Conservation (phyloP, 1,140 invertebrate species). For the Drosophila nannoptera region DNA sequence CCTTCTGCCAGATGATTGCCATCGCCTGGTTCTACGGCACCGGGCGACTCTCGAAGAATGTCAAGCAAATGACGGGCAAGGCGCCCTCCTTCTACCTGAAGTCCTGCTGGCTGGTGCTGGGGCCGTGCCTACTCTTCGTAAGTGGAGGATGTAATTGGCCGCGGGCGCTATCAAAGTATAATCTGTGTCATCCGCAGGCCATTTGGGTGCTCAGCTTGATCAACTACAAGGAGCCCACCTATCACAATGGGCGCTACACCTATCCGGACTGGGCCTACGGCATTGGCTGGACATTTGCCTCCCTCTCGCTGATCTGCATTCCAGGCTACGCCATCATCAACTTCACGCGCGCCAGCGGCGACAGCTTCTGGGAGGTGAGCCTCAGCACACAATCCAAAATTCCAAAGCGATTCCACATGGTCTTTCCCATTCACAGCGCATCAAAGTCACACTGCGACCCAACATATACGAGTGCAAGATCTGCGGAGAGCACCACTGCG, state of each 20-base stretch:
- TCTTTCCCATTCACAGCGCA: conserved; percentile 79
- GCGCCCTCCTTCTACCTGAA: conserved; percentile 89
- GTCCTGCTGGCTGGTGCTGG: conserved; percentile 90
- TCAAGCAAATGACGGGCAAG: conserved; percentile 92
- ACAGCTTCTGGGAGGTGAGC: conserved; percentile 85
- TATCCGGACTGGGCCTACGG: conserved; percentile 92
- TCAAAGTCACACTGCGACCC: conserved; percentile 81
- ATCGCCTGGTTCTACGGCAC: conserved; percentile 96
- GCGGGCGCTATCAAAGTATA: not conserved
- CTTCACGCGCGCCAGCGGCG: conserved; percentile 85
- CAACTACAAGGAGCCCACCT: conserved; percentile 90
- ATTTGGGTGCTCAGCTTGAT: conserved; percentile 93
- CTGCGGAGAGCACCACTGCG: conserved; percentile 80
- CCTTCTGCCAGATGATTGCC: conserved; percentile 94
- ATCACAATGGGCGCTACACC: conserved; percentile 86
- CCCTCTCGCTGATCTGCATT: conserved; percentile 90
- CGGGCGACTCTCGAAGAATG: conserved; percentile 86
- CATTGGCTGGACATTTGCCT: conserved; percentile 92
- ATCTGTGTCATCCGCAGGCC: conserved; percentile 80
- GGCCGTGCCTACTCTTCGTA: conserved; percentile 90
- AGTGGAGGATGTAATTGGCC: conserved; percentile 47
- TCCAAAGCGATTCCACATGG: not conserved
- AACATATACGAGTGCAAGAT: conserved; percentile 82
- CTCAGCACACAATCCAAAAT: not conserved
- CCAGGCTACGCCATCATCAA: conserved; percentile 89